Percentiles rank a stretch among this genome's conserved stretches.
phyloP scores from a whole-genome alignment of 2,797 vertebrate genomes.

The Calcarius lapponicus region DNA sequence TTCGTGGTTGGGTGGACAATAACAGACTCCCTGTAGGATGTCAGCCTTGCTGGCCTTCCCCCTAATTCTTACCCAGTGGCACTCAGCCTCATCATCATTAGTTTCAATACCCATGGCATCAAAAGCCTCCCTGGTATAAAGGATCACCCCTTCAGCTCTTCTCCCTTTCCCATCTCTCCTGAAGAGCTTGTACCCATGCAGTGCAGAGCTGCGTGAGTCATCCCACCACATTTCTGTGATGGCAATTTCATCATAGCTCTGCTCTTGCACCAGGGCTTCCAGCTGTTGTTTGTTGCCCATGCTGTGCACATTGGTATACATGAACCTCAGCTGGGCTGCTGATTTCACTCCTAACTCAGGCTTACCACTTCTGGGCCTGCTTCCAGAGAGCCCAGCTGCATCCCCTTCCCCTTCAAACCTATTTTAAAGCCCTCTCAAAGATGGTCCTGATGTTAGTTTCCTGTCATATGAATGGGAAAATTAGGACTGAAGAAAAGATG shows the following conservation, averaged over 20 bases:
- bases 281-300: background rate
- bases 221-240: background rate
- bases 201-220: background rate
- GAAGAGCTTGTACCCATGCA: background rate
- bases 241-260: background rate
- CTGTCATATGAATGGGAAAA: background rate
- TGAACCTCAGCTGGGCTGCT: background rate
- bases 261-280: background rate
- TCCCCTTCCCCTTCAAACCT: background rate
- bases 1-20: too few species aligned
- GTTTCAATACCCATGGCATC: background rate
- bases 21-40: background rate
- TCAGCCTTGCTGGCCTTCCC: background rate
- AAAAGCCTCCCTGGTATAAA: background rate
- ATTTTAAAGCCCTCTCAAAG: background rate
- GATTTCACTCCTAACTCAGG: background rate
- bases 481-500: background rate
- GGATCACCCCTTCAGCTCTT: background rate
- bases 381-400: background rate
- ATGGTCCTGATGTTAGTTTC: background rate
- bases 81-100: background rate
- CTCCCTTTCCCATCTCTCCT: background rate
- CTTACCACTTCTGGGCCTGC: background rate
- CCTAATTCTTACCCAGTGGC: too few species aligned
- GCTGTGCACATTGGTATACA: background rate